These are phyloP conservation scores for Noctuana brunneofusca DNA, from an alignment of 2,888 invertebrate species.

Conservation along the genomic window DNA sequence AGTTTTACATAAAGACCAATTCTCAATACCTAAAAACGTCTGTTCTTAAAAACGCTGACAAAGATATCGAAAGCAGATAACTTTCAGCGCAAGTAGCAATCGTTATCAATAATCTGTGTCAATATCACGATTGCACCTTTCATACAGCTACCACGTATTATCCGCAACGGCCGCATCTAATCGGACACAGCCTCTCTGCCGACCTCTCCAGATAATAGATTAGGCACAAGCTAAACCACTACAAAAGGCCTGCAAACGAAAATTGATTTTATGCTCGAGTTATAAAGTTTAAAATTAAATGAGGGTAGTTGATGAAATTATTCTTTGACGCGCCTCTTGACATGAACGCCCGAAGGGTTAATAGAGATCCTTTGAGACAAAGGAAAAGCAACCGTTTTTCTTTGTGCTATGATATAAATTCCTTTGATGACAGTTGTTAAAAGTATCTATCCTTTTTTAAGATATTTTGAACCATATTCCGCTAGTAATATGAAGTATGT, in stretches of 20 bases:
- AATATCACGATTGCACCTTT: constrained; percentile 27
- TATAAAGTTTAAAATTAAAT: constrained; percentile 22
- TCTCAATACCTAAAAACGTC: too few relatives aligned
- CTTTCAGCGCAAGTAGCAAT: constrained; percentile 26
- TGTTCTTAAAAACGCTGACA: constrained; percentile 19
- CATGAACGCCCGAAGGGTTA: constrained; percentile 27
- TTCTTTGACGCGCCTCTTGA: constrained; percentile 29
- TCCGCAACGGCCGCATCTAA: constrained; percentile 28
- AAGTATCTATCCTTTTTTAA: constrained; percentile 1
- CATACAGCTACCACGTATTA: constrained; percentile 7
- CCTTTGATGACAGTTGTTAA: not conserved
- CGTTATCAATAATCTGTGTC: constrained; percentile 21
- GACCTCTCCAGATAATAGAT: constrained; percentile 36
- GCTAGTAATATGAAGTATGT: not conserved
- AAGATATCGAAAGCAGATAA: constrained; percentile 2
- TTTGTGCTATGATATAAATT: constrained; percentile 16
- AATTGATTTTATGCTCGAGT: not conserved
- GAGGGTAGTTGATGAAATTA: constrained; percentile 24
- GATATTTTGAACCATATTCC: constrained; percentile 1
- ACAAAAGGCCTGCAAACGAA: constrained; percentile 4
- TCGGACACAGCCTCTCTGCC: constrained; percentile 33
- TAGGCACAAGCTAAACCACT: constrained; percentile 35
- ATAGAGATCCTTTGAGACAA: constrained; percentile 25
- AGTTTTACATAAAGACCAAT: too few relatives aligned
- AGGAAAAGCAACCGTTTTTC: constrained; percentile 23